Percentiles rank a stretch among this genome's conserved stretches.
phyloP scores from a whole-genome alignment of 2,888 invertebrate species.

The Torymus texanus region DNA sequence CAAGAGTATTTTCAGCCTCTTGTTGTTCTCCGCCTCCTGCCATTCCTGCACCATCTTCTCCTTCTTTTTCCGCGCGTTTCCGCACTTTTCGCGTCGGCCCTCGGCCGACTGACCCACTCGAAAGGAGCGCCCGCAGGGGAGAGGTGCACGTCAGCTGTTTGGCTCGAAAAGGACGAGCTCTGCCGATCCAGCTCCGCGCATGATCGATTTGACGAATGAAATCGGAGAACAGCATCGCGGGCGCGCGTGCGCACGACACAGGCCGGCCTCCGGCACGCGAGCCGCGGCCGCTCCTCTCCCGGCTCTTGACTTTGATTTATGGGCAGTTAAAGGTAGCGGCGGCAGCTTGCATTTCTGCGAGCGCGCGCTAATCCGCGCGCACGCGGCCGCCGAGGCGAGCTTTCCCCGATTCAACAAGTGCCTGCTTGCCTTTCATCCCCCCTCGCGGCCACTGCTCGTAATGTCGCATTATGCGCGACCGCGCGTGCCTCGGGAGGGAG shows the following conservation, averaged over 20 bases:
- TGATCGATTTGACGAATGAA: slow-evolving; percentile 41
- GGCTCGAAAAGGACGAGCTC: no score
- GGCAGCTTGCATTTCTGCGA: neutral
- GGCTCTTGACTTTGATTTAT: slow-evolving; percentile 71
- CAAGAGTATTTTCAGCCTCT: no score
- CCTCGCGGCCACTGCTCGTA: neutral
- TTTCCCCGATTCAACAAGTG: slow-evolving; percentile 64
- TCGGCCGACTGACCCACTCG: no score
- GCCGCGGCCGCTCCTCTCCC: slow-evolving; percentile 22
- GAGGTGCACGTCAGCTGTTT: no score
- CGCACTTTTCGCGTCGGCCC: no score
- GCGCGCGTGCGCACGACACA: neutral
- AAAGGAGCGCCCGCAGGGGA: no score
- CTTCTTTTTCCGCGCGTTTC: no score
- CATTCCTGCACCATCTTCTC: no score
- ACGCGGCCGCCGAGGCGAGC: slow-evolving; percentile 50
- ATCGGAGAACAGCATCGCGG: slow-evolving; percentile 20
- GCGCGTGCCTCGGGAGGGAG: neutral
- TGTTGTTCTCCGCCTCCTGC: no score
- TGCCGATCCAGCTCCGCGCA: neutral
- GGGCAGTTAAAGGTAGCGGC: slow-evolving; percentile 64
- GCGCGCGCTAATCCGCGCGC: slow-evolving; percentile 7
- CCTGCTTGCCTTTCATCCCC: slow-evolving; percentile 41
- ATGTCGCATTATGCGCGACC: slow-evolving; percentile 33
- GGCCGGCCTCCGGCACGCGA: slow-evolving; percentile 18